Evolutionary conservation across 2,888 invertebrate species (phyloP).

Genomic region (Drosophila anomalata): DNA sequence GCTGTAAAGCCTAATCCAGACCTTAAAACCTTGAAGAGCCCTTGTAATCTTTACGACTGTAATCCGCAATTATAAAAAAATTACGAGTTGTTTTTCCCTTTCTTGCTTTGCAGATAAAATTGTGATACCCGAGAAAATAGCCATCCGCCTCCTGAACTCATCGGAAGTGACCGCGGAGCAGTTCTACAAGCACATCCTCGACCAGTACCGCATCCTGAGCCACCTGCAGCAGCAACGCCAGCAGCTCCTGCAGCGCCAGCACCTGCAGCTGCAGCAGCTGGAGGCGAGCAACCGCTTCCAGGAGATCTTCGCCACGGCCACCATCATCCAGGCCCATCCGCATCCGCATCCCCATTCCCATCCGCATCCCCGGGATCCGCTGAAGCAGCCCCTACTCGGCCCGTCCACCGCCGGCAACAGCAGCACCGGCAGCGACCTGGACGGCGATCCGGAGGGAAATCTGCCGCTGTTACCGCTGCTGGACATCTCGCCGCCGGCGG

Average conservation of each 20-base stretch:
- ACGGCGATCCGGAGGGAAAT: slow-evolving; percentile 31
- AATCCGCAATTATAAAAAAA: not conserved
- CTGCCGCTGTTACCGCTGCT: slow-evolving; percentile 73
- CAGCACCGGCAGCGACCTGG: slow-evolving; percentile 38
- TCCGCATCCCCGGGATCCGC: slow-evolving; percentile 64
- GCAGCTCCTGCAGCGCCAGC: slow-evolving; percentile 80
- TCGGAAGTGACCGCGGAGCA: slow-evolving; percentile 83
- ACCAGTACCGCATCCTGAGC: slow-evolving; percentile 80
- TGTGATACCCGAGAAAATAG: slow-evolving; percentile 84
- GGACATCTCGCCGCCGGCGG: slow-evolving; percentile 63
- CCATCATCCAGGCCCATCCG: slow-evolving; percentile 80
- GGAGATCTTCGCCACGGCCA: slow-evolving; percentile 81
- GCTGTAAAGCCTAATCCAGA: not conserved
- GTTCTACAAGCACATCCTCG: slow-evolving; percentile 83
- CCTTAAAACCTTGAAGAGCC: not conserved
- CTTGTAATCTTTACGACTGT: not conserved
- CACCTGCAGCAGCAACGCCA: slow-evolving; percentile 79
- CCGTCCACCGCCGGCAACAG: slow-evolving; percentile 45
- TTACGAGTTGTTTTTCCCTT: not conserved
- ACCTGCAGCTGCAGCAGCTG: slow-evolving; percentile 78
- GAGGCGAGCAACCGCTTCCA: slow-evolving; percentile 80
- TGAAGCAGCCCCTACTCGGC: slow-evolving; percentile 51
- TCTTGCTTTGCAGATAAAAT: slow-evolving; percentile 81
- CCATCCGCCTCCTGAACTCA: slow-evolving; percentile 82
- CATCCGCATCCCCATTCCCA: slow-evolving; percentile 74